Evolutionary conservation across 2,113 vertebrate species (phyloP).

Genomic region (Aldabrachelys gigantea): DNA sequence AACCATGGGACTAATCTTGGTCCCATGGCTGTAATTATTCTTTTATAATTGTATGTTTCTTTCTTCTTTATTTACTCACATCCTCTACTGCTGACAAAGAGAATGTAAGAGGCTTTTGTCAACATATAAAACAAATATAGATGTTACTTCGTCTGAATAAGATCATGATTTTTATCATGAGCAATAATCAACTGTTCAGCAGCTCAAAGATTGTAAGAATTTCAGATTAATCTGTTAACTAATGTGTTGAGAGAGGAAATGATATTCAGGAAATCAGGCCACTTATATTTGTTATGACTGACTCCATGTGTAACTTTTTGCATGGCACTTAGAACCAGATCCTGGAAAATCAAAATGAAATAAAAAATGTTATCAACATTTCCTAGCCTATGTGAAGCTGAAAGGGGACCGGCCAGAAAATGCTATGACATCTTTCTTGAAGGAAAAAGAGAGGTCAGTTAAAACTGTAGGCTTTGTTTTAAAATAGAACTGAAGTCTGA

Average conservation of each 20-base stretch:
- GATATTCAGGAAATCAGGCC: neutral
- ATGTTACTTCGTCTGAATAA: neutral
- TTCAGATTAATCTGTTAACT: constrained; percentile 11
- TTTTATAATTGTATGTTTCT: neutral
- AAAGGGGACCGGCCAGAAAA: neutral
- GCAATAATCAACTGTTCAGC: neutral
- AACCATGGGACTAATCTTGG: neutral
- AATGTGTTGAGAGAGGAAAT: neutral
- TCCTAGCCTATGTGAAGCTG: neutral
- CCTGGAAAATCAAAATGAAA: neutral
- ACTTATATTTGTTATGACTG: neutral
- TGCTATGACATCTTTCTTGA: neutral
- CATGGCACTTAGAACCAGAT: neutral
- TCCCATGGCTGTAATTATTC: neutral
- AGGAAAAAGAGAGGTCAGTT: neutral
- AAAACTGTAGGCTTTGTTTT: neutral
- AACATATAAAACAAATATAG: neutral
- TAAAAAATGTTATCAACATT: neutral
- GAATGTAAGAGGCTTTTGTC: neutral
- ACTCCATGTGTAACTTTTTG: neutral
- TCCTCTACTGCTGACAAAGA: neutral
- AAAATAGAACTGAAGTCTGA: neutral
- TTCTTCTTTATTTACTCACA: neutral
- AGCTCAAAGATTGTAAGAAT: neutral
- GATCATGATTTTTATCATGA: neutral